Percentiles rank a stretch among this genome's conserved stretches.
Conservation (phyloP, 2,113 vertebrate species). For the Uria aalge region DNA sequence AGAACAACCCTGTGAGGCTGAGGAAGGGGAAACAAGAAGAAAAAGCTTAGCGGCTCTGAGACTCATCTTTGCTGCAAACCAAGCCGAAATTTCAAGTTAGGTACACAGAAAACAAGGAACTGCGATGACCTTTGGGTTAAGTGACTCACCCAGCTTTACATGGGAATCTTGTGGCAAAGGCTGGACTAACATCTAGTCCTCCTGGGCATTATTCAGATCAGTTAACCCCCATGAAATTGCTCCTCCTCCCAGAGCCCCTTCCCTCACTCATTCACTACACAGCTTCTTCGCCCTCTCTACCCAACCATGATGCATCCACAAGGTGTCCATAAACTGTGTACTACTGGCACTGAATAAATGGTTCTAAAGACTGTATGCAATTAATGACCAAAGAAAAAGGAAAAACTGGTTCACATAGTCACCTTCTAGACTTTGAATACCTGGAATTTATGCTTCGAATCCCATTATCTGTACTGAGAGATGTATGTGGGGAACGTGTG, state of each 20-base stretch:
- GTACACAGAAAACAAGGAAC: not conserved
- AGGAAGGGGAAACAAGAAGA: not conserved
- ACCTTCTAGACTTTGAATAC: not conserved
- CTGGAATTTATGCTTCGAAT: not conserved
- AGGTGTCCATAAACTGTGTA: not conserved
- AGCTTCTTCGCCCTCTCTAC: not conserved
- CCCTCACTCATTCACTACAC: not conserved
- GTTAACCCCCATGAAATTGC: not conserved
- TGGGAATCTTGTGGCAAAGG: not conserved
- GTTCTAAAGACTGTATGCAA: not conserved
- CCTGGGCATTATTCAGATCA: not conserved
- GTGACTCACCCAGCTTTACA: not conserved
- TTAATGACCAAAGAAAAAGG: rapidly evolving
- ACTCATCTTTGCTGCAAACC: not conserved
- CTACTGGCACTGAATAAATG: not conserved
- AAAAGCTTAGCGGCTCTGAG: not conserved
- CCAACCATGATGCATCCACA: not conserved
- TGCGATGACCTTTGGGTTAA: not conserved
- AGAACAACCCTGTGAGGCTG: not conserved
- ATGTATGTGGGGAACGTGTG: not conserved
- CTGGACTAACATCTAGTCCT: not conserved
- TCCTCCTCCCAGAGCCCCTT: not conserved
- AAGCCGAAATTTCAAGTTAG: not conserved
- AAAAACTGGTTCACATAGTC: not conserved
- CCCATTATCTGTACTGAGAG: not conserved